A percentile compares a stretch with the other conserved stretches of the same genome.
phyloP scores from a whole-genome alignment of 53 echinoderm and acorn worm genomes.

The Arbacia lixula region DNA sequence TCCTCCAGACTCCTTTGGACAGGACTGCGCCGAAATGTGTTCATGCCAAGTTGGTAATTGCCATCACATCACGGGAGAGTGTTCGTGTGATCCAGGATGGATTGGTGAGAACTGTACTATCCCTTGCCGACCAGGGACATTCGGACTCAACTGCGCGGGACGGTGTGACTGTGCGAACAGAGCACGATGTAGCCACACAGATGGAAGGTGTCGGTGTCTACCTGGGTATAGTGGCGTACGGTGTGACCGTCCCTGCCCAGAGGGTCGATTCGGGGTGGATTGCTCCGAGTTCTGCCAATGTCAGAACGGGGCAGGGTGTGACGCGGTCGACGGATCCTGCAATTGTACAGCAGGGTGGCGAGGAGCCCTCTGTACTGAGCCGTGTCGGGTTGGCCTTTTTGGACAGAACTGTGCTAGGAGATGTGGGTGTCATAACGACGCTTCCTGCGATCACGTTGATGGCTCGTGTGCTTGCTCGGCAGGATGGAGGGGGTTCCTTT shows the following conservation, averaged over 20 bases:
- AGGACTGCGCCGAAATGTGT: conserved; percentile 51
- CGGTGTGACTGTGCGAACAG: conserved; percentile 65
- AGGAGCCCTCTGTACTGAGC: conserved; percentile 57
- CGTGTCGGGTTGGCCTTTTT: conserved; percentile 65
- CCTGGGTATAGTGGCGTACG: conserved; percentile 50
- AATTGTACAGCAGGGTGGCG: conserved; percentile 60
- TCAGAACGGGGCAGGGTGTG: conserved; percentile 63
- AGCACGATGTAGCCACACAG: conserved; percentile 71
- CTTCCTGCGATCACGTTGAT: conserved; percentile 33
- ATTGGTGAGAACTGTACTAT: conserved; percentile 55
- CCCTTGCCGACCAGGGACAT: conserved; percentile 57
- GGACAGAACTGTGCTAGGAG: conserved; percentile 62
- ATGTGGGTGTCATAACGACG: conserved; percentile 74
- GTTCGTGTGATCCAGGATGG: conserved; percentile 75
- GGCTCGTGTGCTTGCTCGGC: conserved; percentile 69
- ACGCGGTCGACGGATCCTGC: conserved; percentile 70
- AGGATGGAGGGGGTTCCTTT: conserved; percentile 67
- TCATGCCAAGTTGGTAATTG: conserved; percentile 68
- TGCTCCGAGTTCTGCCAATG: conserved; percentile 71
- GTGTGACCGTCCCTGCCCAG: conserved; percentile 21
- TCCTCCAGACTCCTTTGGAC: conserved; percentile 51
- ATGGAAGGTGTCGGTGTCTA: conserved; percentile 67
- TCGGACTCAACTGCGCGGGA: conserved; percentile 59
- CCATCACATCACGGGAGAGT: conserved; percentile 59
- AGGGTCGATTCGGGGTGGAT: conserved; percentile 64